Conservation (phyloP, 2,888 invertebrate species). For the Heliconius ethilla region DNA sequence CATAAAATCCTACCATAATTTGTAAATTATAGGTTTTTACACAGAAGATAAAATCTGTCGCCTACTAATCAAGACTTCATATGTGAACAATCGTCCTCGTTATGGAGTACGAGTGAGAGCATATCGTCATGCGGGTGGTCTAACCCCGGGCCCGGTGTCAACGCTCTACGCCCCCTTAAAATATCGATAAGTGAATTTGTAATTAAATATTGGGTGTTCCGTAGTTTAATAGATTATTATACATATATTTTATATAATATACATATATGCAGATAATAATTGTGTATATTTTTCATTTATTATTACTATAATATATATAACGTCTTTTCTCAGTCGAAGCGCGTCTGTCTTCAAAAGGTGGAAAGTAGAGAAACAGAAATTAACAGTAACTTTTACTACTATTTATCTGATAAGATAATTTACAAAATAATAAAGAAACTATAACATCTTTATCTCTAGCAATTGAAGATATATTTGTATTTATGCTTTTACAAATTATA, state of each 20-base stretch:
- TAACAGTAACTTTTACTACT: no score
- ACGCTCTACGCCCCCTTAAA: conserved; percentile 55
- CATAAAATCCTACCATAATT: not conserved
- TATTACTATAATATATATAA: no score
- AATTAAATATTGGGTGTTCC: not conserved
- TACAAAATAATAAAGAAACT: no score
- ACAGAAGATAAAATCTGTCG: conserved; percentile 4
- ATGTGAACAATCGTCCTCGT: conserved; percentile 30
- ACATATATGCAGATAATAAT: no score
- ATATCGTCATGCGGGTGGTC: conserved; percentile 37
- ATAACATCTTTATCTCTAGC: no score
- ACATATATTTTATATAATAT: no score
- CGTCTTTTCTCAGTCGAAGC: no score
- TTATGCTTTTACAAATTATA: not conserved
- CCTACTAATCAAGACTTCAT: conserved; percentile 24
- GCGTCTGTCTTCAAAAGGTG: no score
- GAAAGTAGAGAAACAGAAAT: no score
- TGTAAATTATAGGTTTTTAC: not conserved
- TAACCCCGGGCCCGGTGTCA: conserved; percentile 56
- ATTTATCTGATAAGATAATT: no score
- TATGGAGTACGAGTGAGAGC: conserved; percentile 27
- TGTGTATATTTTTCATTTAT: no score
- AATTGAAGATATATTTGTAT: no score
- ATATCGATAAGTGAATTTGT: conserved; percentile 17
- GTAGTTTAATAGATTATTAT: not conserved